Base-by-base conservation (phyloP, 2,797 vertebrate genomes). In the Enteromius fasciolatus region DNA sequence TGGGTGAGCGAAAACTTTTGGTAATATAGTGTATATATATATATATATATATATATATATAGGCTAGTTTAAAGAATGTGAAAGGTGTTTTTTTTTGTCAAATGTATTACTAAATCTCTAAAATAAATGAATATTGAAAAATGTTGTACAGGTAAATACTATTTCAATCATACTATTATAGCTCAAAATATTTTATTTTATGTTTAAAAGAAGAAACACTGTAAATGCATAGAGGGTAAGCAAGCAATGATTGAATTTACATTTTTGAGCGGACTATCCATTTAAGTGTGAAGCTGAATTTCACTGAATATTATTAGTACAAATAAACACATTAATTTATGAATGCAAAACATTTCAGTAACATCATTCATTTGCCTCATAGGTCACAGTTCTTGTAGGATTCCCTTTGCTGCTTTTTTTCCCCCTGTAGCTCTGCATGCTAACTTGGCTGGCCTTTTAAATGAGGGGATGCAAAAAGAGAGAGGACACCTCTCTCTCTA, bases 401-500 rank as follows among this genome's bases (percentile, higher is more conserved):
- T 61, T 75, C 25, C 64, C 9, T 44, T 25, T 14, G 20, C 68
- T 59, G 33, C 33, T 72, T 80, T 61, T 85, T 73, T 90, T 87
- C n/a, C 4, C 36, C 83, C 82, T 85, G 90, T 89, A 90, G 86
- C 86, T 87, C 86, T 78, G 85, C 88, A 86, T 78, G 87, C 81
- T 83, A 87, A 81, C 84, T 85, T 86, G 76, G 83, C 33, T 14
- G 36, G 31, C 81, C 80, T 88, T 90, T 86, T 87, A 88, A 91
- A 90, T 76, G 86, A 79, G 84, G 54, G 77, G 33, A 23, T 76
- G 28, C 20, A 23, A 84, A 87, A 86, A 82, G 84, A 87, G 82
- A 89, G 78, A 80, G 87, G 85, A 85, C 87, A 85, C 89, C 83
- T 92, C 88, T 92, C 88, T 86, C 87, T 91, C 93, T 90, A 90